Evolutionary conservation across 2,797 vertebrate genomes (phyloP), one percentile per base, ranked within the genome.

Genomic region (Brachyalestes nurse): DNA sequence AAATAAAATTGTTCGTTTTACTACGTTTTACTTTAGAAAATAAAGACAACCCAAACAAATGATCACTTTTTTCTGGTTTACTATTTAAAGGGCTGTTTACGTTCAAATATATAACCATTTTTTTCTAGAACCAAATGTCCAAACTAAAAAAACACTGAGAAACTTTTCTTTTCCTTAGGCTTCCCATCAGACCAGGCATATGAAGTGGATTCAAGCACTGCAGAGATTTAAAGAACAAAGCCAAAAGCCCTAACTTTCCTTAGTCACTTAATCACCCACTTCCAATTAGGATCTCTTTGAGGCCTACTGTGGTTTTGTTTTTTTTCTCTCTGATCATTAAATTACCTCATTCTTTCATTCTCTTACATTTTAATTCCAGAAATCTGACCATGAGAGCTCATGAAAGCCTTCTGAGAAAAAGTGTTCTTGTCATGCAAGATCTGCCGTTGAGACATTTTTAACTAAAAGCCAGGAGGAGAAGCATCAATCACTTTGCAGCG

Each of bases 381-480:
- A 84, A 78, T 82, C 69, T 80, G 71, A 69, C 74, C 72, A 74
- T 61, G 82, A 82, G 66, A 72, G 25, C 34, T 21, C 42, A 45
- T 40, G 62, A 81, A 42, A 2, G 38, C 75, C 69, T 81, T 55
- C 47, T 72, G 57, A 79, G 69, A 83, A 25, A 81, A 85, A 77
- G 25, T 67, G 66, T 75, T 67, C 78, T 82, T 85, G 73, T 85
- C 79, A 81, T 71, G 38, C 71, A 58, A 73, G 58, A 64, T 70
- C 65, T 28, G 73, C 64, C 75, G 71, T 78, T 65, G n/a, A 75
- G 75, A 79, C 61, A 34, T 62, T 84, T 84, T 87, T 78, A 82
- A 82, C 62, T 78, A 84, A 83, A 84, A 79, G 75, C 80, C 42
- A 79, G 72, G 57, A 61, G 76, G 81, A 77, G 64, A 75, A 75